Base-by-base conservation (phyloP, 2,888 invertebrate genomes). In the Ectemnius lituratus region DNA sequence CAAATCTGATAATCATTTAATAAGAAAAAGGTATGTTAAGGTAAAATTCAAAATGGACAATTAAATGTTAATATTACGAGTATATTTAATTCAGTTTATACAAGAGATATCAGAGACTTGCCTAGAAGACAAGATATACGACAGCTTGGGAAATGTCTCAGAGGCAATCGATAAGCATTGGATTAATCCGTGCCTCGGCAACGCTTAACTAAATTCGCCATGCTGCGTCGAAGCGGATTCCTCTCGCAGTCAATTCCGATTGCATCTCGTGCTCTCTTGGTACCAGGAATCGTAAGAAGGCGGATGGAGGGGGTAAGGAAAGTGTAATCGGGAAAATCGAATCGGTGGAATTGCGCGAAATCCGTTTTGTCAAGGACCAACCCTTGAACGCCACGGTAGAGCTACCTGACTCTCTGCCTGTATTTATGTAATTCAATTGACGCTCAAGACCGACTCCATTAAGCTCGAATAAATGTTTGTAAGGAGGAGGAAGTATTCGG, bases 181-280 rank as follows among this genome's bases (percentile, higher is more conserved):
- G 75, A 78, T 77, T 78, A 80, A 81, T 79, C 75, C 76, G 57
- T 71, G 75, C 75, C 75, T 73, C 72, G 72, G 59, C 70, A 69
- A 70, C 71, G 60, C 73, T 76, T 75, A 80, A 83, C 81, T 78
- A 80, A 83, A 84, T 73, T 66, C 63, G 65, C 27, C 52, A 8
- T 11, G 13, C 28, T 28, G 45, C 62, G 71, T 70, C 57, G 67
- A 70, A 75, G 69, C 68, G 74, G 61, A 71, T 71, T 63, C 61
- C 52, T n/a, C 37, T 37, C 37, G 20, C 49, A 57, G 61, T 28
- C 59, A n/a, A 49, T 28, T 37, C 28, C 37, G 52, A 52, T 49
- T 56, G 27, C 57, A 8, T 18, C 65, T 47, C 62, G 16, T 5
- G 2, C 16, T 52, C 52, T 37, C 11, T 47, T 45, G 47, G 62